Evolutionary conservation across 2,113 vertebrate species (phyloP), one percentile per base, ranked within the genome.

Genomic region (Addax nasomaculatus): DNA sequence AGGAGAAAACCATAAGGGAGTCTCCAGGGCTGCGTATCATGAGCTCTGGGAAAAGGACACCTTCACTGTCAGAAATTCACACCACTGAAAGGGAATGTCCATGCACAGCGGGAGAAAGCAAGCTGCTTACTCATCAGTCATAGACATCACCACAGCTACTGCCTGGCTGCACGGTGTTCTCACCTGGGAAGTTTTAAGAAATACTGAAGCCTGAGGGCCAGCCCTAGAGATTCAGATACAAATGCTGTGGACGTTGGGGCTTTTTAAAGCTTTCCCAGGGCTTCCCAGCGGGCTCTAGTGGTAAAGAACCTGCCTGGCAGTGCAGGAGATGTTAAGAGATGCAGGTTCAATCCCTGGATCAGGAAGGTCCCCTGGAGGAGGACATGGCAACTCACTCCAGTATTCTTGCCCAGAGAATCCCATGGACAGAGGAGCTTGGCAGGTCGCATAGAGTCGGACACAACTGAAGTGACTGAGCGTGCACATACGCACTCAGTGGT

Each of bases 1-100:
- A 53, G 62, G 51, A 93, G 90, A 91, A 89, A 95, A 64, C 19
- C 47, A 13, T 47, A 64, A 21, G n/a, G 90, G 80, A 64, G 43
- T 39, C 23, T 51, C 29, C 6, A 23, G 86, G 83, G 43, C 51
- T 23, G 84, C 36, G 3, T 67, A 43, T 78, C 58, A 10, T 36
- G 8, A 1, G 14, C 14, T 30, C 49, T 43, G 58, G 29, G 33
- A 15, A 33, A 80, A 89, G 49, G 29, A 14, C 8, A n/a, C 36
- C 62, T 57, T 93, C 39, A 2, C 92, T 36, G 57, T 49, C 57
- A 79, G 67, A 79, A 85, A 86, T 45, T 30, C 43, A 0, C 30
- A 21, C 43, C 1, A 3, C n/a, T 13, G 33, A 36, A 47, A 29
- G 85, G 49, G 15, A 55, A 33, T 17, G 4, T 83, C 57, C 16